A percentile compares a stretch with the other conserved stretches of the same genome.
phyloP scores from a whole-genome alignment of 2,888 invertebrate genomes.

The Drosophila fungiperda region DNA sequence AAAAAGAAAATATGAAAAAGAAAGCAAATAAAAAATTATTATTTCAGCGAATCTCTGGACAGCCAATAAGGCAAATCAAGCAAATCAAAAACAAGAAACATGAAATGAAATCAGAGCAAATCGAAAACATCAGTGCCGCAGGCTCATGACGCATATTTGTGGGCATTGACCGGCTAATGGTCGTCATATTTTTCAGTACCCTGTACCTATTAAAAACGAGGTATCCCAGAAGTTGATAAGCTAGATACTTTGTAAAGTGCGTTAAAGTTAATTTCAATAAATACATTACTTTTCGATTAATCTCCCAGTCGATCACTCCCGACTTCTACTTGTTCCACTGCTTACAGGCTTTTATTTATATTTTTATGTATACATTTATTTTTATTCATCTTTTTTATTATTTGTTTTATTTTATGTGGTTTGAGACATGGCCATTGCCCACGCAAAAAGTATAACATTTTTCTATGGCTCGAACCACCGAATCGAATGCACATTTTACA shows the following conservation, averaged over 20 bases:
- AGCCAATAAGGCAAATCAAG: constrained; percentile 65
- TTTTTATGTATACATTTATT: background rate
- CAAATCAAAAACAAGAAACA: constrained; percentile 50
- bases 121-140: constrained; percentile 53
- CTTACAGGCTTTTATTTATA: background rate
- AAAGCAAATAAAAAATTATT: constrained; percentile 48
- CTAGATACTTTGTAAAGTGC: background rate
- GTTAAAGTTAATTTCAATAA: background rate
- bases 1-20: constrained; percentile 10
- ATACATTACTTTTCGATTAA: background rate
- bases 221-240: background rate
- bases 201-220: background rate
- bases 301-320: background rate
- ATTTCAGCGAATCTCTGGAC: constrained; percentile 18
- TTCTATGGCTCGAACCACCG: constrained; percentile 47
- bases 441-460: constrained; percentile 20
- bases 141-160: constrained; percentile 52
- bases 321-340: background rate
- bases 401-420: background rate
- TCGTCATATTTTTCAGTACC: background rate
- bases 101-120: constrained; percentile 60
- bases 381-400: background rate
- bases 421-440: background rate
- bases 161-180: constrained; percentile 25
- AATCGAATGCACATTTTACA: constrained; percentile 62